These are phyloP conservation scores for Chelonoidis abingdonii DNA, from an alignment of 2,113 vertebrate species.

Conservation along the genomic window DNA sequence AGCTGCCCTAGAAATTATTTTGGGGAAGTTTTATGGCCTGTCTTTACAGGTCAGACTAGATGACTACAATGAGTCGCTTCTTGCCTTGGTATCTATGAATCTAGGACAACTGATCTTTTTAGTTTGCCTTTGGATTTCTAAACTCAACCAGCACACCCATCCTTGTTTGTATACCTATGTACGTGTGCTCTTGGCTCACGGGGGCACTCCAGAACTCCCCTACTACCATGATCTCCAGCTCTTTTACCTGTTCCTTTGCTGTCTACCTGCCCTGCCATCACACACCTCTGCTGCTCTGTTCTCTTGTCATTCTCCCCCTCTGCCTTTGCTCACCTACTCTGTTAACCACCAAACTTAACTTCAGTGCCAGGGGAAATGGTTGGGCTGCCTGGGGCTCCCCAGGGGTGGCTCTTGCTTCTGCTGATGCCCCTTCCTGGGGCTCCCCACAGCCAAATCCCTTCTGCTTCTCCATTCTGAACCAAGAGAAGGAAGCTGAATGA, in stretches of 20 bases:
- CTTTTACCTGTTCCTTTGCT: neutral
- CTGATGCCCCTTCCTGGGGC: neutral
- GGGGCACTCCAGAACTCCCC: neutral
- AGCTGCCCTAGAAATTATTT: neutral
- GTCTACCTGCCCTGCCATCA: neutral
- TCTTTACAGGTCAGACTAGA: neutral
- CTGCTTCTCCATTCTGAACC: neutral
- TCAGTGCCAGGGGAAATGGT: accelerated
- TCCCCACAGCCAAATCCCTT: neutral
- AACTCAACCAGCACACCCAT: neutral
- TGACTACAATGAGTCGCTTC: neutral
- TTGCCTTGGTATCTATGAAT: neutral
- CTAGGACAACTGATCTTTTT: neutral
- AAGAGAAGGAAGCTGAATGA: neutral
- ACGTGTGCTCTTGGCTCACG: neutral
- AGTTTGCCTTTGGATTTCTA: neutral
- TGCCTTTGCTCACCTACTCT: neutral
- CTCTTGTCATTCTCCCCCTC: neutral
- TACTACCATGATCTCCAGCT: neutral
- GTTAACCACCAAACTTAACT: neutral
- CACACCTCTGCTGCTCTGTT: neutral
- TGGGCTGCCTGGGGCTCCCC: neutral
- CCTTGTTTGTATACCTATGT: neutral
- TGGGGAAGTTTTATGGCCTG: neutral
- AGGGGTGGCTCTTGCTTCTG: neutral